These are phyloP conservation scores for Thymelicus acteon DNA, from an alignment of 2,888 invertebrate genomes.

Conservation along the genomic window DNA sequence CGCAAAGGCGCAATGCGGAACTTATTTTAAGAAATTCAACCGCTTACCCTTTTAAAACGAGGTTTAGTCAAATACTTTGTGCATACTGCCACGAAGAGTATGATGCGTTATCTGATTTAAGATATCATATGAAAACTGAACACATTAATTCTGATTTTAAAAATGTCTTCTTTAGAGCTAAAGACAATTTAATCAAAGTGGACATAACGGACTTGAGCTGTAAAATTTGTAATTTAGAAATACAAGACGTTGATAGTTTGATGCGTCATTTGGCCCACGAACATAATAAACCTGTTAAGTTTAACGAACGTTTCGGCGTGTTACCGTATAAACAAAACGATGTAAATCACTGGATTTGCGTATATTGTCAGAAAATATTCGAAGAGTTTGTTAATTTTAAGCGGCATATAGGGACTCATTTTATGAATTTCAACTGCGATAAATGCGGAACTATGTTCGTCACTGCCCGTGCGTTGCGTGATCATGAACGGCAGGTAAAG, in stretches of 20 bases:
- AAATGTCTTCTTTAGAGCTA: constrained; percentile 74
- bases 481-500: constrained; percentile 74
- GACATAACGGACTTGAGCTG: constrained; percentile 76
- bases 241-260: constrained; percentile 66
- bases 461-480: constrained; percentile 70
- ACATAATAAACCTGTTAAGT: constrained; percentile 71
- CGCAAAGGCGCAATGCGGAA: constrained; percentile 77
- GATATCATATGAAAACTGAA: constrained; percentile 67
- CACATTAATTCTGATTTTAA: constrained; percentile 68
- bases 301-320: constrained; percentile 72
- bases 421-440: constrained; percentile 73
- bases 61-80: constrained; percentile 75
- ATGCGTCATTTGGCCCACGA: constrained; percentile 69
- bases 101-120: constrained; percentile 60
- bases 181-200: constrained; percentile 74
- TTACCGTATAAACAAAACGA: constrained; percentile 70
- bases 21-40: constrained; percentile 71
- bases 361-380: constrained; percentile 67
- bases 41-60: constrained; percentile 76
- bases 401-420: constrained; percentile 71
- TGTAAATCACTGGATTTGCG: constrained; percentile 65
- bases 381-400: constrained; percentile 68
- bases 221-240: constrained; percentile 64
- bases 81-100: constrained; percentile 74
- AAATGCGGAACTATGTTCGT: constrained; percentile 76